Conservation (phyloP, 2,888 invertebrate genomes). For the Liodrosophila aerea region DNA sequence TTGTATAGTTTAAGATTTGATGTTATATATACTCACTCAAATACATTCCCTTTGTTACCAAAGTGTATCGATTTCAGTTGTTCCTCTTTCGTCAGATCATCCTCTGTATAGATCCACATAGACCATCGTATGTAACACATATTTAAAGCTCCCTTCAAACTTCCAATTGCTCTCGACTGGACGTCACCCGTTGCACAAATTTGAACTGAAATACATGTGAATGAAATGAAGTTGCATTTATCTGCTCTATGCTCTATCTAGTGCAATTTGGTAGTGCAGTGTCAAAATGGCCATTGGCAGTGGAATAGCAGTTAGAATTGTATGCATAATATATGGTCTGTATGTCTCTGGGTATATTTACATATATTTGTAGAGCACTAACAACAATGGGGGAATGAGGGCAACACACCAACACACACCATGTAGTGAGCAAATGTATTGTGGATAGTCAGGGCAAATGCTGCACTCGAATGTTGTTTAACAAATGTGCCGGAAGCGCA, state of each 20-base stretch:
- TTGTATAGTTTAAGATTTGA: too few relatives aligned
- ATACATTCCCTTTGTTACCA: too few relatives aligned
- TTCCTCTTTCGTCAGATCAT: too few relatives aligned
- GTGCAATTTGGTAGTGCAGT: background rate
- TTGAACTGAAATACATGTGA: slow-evolving; percentile 35
- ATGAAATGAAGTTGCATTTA: too few relatives aligned
- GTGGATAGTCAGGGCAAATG: slow-evolving; percentile 41
- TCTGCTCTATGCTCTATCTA: background rate
- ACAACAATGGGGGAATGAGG: slow-evolving; percentile 4
- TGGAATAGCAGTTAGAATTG: background rate
- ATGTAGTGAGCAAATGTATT: slow-evolving; percentile 12
- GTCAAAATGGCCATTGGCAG: slow-evolving; percentile 7
- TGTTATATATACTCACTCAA: too few relatives aligned
- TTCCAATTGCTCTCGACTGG: too few relatives aligned
- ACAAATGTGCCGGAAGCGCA: slow-evolving; percentile 53
- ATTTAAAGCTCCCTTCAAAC: too few relatives aligned
- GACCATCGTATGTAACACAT: too few relatives aligned
- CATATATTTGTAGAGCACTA: slow-evolving; percentile 3
- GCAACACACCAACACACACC: too few relatives aligned
- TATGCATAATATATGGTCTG: slow-evolving; percentile 2
- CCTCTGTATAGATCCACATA: too few relatives aligned
- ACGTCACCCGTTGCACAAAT: too few relatives aligned
- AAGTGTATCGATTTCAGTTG: too few relatives aligned
- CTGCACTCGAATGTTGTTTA: slow-evolving; percentile 27
- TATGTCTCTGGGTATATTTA: background rate